Conservation (phyloP, 2,888 invertebrate genomes). For the Nemapogon koenigi region DNA sequence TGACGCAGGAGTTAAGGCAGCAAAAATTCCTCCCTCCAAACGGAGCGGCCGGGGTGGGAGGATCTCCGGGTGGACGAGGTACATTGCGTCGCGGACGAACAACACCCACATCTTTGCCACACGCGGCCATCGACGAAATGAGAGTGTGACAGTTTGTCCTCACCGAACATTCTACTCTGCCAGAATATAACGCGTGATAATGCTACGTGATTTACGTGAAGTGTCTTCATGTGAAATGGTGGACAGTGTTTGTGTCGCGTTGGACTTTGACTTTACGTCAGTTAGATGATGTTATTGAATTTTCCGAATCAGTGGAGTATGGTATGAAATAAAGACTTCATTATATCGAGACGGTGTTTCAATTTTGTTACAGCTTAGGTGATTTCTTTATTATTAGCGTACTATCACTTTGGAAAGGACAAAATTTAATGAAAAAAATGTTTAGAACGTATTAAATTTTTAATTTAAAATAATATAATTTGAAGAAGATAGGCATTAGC, state of each 20-base stretch:
- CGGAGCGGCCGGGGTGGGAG: constrained; percentile 58
- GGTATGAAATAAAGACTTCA: constrained; percentile 47
- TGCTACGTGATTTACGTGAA: constrained; percentile 15
- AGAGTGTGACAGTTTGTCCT: constrained; percentile 77
- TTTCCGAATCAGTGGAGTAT: constrained; percentile 40
- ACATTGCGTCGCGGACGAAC: constrained; percentile 45
- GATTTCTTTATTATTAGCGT: no score
- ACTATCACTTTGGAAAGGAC: no score
- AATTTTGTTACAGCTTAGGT: no score
- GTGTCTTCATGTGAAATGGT: constrained; percentile 8
- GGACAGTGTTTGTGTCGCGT: constrained; percentile 32
- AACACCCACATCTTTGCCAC: constrained; percentile 69
- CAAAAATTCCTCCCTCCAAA: constrained; percentile 67
- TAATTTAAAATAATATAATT: no score
- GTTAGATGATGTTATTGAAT: constrained; percentile 41
- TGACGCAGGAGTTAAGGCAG: constrained; percentile 58
- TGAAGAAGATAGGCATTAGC: no score
- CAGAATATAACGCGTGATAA: no score
- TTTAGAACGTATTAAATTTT: no score
- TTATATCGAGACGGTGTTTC: constrained; percentile 15
- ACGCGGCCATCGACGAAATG: constrained; percentile 89
- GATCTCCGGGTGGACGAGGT: constrained; percentile 32
- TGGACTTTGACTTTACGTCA: constrained; percentile 21
- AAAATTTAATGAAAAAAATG: no score
- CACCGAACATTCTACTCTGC: constrained; percentile 25